Evolutionary conservation across 2,113 vertebrate species (phyloP), one percentile per base, ranked within the genome.

Genomic region (Cyprinodon variegatus): DNA sequence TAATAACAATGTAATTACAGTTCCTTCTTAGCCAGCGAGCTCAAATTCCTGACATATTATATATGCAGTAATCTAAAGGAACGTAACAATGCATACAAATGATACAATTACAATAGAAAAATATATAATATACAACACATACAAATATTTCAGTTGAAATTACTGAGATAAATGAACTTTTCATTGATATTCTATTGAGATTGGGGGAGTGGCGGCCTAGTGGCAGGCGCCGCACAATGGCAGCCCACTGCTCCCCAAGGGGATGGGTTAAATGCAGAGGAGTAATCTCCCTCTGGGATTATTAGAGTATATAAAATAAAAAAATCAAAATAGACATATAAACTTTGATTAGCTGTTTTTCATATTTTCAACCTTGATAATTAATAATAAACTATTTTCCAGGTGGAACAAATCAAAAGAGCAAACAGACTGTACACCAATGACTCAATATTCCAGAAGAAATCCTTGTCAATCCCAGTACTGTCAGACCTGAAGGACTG

Each of bases 381-480:
- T 63, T 22, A 46, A 29, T 29, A 29, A 29, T 1, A 4, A 57
- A 38, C n/a, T 84, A 15, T 78, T 70, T 88, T 89, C 0, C 92
- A 99, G 97, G 97, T 95, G 91, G 97, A 99, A 85, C 95, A 97
- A 89, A 98, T 99, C 89, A 96, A 96, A 70, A 90, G 97, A n/a
- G 95, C 94, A 48, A 99, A 98, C 83, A 94, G 97, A 57, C 94
- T 99, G 70, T 98, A 97, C 91, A 95, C 97, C 66, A 97, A 97
- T 1, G 97, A 99, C 91, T 97, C 96, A 2, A 96, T 99, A 84
- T 98, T 97, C 94, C 93, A 97, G 63, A 97, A 96, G 90, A 95
- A 94, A 82, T 94, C 92, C 2, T 90, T 99, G 77, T 93, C 86
- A 36, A 97, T 98, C 92, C 97, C 97, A 0, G 76, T 93, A 41